Evolutionary conservation across 2,888 invertebrate species (phyloP).

Genomic region (Tillus elongatus): DNA sequence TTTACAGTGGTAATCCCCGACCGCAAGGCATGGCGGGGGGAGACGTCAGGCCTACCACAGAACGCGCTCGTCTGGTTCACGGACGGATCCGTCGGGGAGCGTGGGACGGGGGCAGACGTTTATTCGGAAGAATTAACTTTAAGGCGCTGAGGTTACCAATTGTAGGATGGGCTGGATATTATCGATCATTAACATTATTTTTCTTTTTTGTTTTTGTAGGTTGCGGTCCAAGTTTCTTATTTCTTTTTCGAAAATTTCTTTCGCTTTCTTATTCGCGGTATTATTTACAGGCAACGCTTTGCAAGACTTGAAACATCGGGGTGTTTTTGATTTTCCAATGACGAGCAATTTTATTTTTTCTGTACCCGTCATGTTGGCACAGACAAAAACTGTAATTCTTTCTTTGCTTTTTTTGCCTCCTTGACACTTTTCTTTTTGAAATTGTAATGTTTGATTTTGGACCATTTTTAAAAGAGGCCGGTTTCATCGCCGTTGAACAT

Average conservation of each 20-base stretch:
- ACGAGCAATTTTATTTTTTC: neutral
- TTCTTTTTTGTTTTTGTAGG: conserved; percentile 1
- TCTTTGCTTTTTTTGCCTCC: conserved; percentile 3
- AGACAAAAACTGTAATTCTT: conserved; percentile 2
- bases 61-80: too few relatives aligned
- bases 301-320: neutral
- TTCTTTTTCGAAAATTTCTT: conserved; percentile 1
- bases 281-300: neutral
- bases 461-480: neutral
- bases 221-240: neutral
- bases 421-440: conserved; percentile 2
- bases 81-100: too few relatives aligned
- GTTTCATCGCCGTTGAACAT: conserved; percentile 2
- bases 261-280: neutral
- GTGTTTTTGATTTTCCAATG: too few relatives aligned
- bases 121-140: neutral
- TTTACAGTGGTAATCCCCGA: too few relatives aligned
- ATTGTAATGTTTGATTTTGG: neutral
- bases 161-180: conserved; percentile 1
- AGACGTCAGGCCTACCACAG: too few relatives aligned
- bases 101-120: too few relatives aligned
- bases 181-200: neutral
- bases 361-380: conserved; percentile 3
- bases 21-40: too few relatives aligned
- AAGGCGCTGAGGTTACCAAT: neutral